Base-by-base conservation (phyloP, 2,113 vertebrate genomes). In the Pterocles gutturalis region DNA sequence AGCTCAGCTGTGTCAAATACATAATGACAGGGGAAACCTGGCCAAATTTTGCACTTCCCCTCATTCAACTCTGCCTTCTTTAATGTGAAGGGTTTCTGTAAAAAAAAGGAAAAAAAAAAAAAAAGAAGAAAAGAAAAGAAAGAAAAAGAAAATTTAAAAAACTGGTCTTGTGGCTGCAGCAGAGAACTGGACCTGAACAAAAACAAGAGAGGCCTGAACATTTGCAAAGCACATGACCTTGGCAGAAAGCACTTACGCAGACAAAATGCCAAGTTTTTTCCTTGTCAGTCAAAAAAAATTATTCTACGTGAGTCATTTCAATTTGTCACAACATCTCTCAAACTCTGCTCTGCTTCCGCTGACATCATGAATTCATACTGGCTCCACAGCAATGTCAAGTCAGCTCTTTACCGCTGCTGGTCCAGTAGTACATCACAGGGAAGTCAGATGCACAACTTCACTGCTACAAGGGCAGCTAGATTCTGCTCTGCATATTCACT, bases 251-350 rank as follows among this genome's bases (percentile, higher is more conserved):
- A 36, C 25, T 17, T 17, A 43, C 0, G 0, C 34, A 64, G 49
- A 58, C 10, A 89, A 83, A 88, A 86, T 60, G 43, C 5, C 38
- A 91, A 62, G 21, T 69, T 94, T 72, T 55, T 72, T 83, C 25
- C 45, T 33, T 89, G 22, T 69, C 58, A 87, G 53, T 60, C 48
- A 83, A 71, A 85, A 88, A 71, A 71, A n/a, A 48, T 6, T 49
- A 57, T 80, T 64, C 34, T 43, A 22, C 0, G 0, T 19, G 28
- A 89, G 81, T 87, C 20, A 64, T 67, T 94, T 57, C 67, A 91
- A 53, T 81, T 94, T 94, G 45, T 91, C 66, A 75, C 85, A 83
- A 17, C 55, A 75, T 75, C 55, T 88, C 55, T 76, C 67, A 89
- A 77, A 77, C 20, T 29, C 20, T 36, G 13, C 31, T 76, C 25